Conservation (phyloP, 2,888 invertebrate genomes). For the Agrilus mali region DNA sequence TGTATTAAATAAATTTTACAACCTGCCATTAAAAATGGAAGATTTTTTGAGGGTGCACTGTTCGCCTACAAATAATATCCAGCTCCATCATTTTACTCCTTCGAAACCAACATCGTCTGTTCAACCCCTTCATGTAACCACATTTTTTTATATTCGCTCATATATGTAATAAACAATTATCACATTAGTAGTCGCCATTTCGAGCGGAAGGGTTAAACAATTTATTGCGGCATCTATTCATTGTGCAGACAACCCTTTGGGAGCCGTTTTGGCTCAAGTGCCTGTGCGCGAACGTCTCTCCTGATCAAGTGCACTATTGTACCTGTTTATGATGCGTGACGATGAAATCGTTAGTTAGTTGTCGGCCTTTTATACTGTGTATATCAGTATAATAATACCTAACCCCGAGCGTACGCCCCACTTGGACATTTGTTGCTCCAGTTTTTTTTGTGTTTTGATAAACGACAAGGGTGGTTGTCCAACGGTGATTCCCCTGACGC, state of each 20-base stretch:
- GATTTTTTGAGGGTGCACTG: no score
- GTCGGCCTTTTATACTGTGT: no score
- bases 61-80: no score
- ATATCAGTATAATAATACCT: no score
- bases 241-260: conserved; percentile 12
- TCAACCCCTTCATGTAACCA: neutral
- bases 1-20: no score
- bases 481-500: neutral
- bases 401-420: conserved; percentile 15
- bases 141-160: no score
- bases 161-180: conserved; percentile 4
- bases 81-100: neutral
- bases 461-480: conserved; percentile 1
- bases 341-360: conserved; percentile 7
- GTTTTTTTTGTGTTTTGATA: conserved; percentile 11
- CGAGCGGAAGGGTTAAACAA: conserved; percentile 10
- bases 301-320: conserved; percentile 21
- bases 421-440: conserved; percentile 10
- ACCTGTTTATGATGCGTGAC: conserved; percentile 15
- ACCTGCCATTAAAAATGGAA: no score
- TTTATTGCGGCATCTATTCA: neutral
- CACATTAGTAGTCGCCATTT: conserved; percentile 5
- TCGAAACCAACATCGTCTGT: neutral
- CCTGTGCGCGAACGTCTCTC: conserved; percentile 2
- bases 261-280: conserved; percentile 1